These are phyloP conservation scores for Paedocypris sp. DNA, from an alignment of 2,113 vertebrate species.

Conservation along the genomic window DNA sequence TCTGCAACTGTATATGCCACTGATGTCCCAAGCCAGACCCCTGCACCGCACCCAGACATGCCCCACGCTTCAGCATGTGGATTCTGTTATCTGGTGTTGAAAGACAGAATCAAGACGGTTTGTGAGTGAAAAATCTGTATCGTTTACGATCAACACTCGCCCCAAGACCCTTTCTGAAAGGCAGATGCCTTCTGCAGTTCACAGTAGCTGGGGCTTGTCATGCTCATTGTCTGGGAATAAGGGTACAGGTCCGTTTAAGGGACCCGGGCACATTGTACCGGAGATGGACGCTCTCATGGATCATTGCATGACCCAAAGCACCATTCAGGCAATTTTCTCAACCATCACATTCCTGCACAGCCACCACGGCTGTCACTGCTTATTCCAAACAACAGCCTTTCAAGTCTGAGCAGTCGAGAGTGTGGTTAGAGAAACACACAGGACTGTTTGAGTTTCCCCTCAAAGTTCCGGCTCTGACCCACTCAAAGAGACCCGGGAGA, in stretches of 20 bases:
- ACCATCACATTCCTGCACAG: constrained; percentile 42
- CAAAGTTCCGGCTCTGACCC: constrained; percentile 23
- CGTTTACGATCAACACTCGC: no score
- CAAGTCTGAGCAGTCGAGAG: constrained; percentile 23
- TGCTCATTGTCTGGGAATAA: constrained; percentile 44
- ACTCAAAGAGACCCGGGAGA: constrained; percentile 27
- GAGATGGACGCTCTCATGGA: constrained; percentile 29
- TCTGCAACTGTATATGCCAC: not conserved
- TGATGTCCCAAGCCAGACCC: not conserved
- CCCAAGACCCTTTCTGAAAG: no score
- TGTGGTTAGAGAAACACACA: constrained; percentile 39
- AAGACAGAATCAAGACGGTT: not conserved
- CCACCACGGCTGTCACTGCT: constrained; percentile 29
- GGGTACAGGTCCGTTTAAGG: constrained; percentile 24
- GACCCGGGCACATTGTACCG: constrained; percentile 35
- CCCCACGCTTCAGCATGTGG: not conserved
- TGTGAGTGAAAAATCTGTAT: not conserved
- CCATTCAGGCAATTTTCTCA: constrained; percentile 52
- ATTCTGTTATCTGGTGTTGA: not conserved
- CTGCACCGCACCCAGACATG: not conserved
- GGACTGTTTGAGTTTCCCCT: constrained; percentile 31
- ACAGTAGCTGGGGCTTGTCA: constrained; percentile 32
- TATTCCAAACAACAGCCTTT: constrained; percentile 38
- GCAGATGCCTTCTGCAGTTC: no score
- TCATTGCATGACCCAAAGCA: constrained; percentile 33